These are phyloP conservation scores for Alectoris magna DNA, from an alignment of 2,797 vertebrate genomes.

Conservation along the genomic window DNA sequence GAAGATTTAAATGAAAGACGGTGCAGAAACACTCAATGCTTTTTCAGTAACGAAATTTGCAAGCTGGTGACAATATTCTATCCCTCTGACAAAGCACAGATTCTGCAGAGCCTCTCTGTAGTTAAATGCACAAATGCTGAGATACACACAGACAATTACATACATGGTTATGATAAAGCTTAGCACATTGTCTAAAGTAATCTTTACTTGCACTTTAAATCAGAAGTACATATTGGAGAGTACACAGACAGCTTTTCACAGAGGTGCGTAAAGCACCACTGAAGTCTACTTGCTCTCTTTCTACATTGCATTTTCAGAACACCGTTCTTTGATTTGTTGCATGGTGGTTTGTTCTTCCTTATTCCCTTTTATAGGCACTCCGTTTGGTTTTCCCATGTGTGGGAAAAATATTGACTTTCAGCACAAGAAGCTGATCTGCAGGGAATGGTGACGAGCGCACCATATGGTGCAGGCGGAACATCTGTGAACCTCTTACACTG, in stretches of 20 bases:
- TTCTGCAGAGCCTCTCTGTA: constrained; percentile 17
- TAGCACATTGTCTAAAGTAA: neutral
- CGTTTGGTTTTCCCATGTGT: constrained; percentile 46
- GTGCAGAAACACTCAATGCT: neutral
- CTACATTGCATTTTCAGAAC: neutral
- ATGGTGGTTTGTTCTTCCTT: neutral
- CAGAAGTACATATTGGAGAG: neutral
- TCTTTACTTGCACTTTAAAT: neutral
- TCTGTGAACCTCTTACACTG: constrained; percentile 57
- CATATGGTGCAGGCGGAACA: constrained; percentile 56
- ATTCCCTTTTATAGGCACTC: constrained; percentile 44
- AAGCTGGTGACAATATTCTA: constrained; percentile 16
- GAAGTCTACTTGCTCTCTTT: neutral
- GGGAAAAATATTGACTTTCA: constrained; percentile 54
- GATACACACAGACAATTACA: neutral
- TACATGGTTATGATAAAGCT: neutral
- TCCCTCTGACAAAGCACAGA: constrained; percentile 2
- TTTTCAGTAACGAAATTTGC: constrained; percentile 9
- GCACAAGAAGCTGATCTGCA: accelerated
- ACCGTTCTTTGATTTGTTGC: neutral
- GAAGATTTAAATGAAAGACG: neutral
- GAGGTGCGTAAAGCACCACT: accelerated
- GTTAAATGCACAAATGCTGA: constrained; percentile 2
- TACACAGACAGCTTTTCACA: neutral
- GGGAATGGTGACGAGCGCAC: constrained; percentile 6